Evolutionary conservation across 2,888 invertebrate genomes (phyloP), one percentile per base, ranked within the genome.

Genomic region (Uloborus plumipes): DNA sequence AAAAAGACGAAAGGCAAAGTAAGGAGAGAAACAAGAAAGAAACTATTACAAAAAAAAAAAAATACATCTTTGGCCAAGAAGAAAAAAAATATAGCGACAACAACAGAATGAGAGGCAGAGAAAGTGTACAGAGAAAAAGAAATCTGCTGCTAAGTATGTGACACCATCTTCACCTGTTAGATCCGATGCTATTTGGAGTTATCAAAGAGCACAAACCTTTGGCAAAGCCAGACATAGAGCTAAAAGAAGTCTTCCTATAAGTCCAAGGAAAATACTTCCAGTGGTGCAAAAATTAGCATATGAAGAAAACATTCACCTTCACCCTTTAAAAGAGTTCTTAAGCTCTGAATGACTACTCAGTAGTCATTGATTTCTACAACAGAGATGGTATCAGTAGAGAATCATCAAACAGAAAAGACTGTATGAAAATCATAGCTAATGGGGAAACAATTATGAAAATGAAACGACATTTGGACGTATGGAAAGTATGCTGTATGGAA

Each of bases 371-470:
- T 51, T 51, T 51, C 15, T 51, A 51, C 15, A 51, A 51, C 51
- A 51, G 51, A 51, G 51, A 51, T 51, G 51, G 51, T 51, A 51
- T 51, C 51, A 51, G 51, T 15, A 51, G 51, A 51, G 51, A 51
- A 15, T 51, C 51, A 51, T 15, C 51, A 51, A 51, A 51, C 15
- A 51, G 15, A 51, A 51, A 51, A 51, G 51, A 51, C 51, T 51
- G 51, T 15, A 51, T 51, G 51, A 51, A 51, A 51, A 51, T 51
- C 13, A 15, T 51, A 13, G 15, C 15, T 51, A 51, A 51, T 51
- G 51, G 51, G 13, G 51, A 51, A 51, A 51, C 51, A 51, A 15
- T 51, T 51, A 51, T 51, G 51, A 51, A 51, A 15, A 51, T 51
- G 15, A 51, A 51, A 51, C 11, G 51, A 51, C 51, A 51, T 51